phyloP scores from a whole-genome alignment of 2,113 vertebrate species.

The Callocephalon fimbriatum region DNA sequence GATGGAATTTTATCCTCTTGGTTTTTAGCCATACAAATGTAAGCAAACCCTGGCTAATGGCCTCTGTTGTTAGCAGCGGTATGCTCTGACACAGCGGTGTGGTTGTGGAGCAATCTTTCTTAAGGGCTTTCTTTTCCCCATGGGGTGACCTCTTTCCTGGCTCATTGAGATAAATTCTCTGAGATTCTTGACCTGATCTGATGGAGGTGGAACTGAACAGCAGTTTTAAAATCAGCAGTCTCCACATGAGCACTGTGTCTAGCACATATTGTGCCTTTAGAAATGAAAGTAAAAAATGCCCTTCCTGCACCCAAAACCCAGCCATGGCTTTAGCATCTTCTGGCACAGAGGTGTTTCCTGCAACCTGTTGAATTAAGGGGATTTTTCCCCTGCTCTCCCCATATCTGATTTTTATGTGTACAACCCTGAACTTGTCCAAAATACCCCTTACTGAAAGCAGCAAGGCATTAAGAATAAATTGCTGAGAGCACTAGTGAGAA shows the following conservation, averaged over 20 bases:
- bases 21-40: not conserved
- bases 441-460: not conserved
- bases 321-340: not conserved
- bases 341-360: not conserved
- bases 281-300: not conserved
- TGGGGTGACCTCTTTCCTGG: slow-evolving; percentile 1
- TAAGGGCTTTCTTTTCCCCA: not conserved
- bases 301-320: not conserved
- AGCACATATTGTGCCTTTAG: not conserved
- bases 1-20: not conserved
- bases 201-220: not conserved
- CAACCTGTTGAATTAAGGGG: not conserved
- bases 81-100: not conserved
- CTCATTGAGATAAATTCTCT: slow-evolving; percentile 32
- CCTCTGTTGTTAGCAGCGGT: not conserved
- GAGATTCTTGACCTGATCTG: slow-evolving; percentile 21
- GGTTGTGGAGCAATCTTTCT: not conserved
- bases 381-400: not conserved
- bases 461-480: slow-evolving; percentile 8
- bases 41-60: not conserved
- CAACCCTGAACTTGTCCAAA: not conserved
- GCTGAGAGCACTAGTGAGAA: not conserved
- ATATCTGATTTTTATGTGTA: not conserved
- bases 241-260: not conserved
- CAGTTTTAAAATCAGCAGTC: not conserved